Evolutionary conservation across 2,888 invertebrate genomes (phyloP).

Genomic region (Mythimna vitellina): DNA sequence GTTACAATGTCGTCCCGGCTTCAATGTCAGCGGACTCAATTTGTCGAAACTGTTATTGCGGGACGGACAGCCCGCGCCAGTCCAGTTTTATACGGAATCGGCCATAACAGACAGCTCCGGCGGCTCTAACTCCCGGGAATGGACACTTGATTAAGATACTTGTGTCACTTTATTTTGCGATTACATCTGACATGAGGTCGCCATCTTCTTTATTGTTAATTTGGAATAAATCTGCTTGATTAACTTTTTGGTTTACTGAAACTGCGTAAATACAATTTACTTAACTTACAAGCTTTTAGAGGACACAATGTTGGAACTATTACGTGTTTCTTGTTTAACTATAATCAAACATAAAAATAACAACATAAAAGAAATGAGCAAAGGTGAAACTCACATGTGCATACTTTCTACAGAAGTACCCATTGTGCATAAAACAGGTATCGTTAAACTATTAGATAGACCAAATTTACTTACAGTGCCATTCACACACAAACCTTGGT

Average conservation of each 20-base stretch:
- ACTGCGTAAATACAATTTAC: constrained; percentile 49
- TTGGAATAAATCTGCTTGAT: constrained; percentile 77
- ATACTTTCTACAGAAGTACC: not conserved
- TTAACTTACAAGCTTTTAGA: constrained; percentile 28
- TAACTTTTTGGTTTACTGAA: constrained; percentile 60
- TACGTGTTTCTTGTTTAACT: constrained; percentile 18
- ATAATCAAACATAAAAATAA: constrained; percentile 20
- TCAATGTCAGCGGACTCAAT: constrained; percentile 86
- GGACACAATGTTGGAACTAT: constrained; percentile 23
- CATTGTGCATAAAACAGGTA: constrained; percentile 11
- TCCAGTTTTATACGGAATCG: constrained; percentile 84
- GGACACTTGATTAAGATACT: constrained; percentile 89
- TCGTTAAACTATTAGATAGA: constrained; percentile 28
- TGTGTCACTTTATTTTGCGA: constrained; percentile 88
- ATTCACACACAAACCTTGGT: constrained; percentile 51
- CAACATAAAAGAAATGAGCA: constrained; percentile 2
- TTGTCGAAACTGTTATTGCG: constrained; percentile 88
- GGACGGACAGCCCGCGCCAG: constrained; percentile 76
- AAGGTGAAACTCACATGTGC: not conserved
- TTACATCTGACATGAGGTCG: constrained; percentile 85
- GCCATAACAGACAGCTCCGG: constrained; percentile 84
- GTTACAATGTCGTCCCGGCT: constrained; percentile 77
- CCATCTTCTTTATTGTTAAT: constrained; percentile 85
- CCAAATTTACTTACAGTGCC: constrained; percentile 45
- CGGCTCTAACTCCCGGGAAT: constrained; percentile 84